Conservation (phyloP, 2,113 vertebrate genomes). For the Tenebrosternarchus preto region DNA sequence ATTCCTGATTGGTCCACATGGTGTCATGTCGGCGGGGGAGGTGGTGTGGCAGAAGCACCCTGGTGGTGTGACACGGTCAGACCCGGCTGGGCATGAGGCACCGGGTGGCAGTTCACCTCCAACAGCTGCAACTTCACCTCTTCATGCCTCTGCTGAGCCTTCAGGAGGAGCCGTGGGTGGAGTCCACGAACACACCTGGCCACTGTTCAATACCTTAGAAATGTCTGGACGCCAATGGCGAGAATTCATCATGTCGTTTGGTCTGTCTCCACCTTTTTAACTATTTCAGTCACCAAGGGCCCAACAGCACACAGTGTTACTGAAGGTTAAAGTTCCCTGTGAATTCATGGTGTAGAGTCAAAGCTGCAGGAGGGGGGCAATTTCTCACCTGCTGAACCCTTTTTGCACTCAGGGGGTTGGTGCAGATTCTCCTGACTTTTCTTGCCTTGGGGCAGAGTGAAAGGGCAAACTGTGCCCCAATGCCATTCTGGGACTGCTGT, state of each 20-base stretch:
- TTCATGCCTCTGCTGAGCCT: too few relatives aligned
- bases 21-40: too few relatives aligned
- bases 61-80: too few relatives aligned
- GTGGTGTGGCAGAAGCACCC: too few relatives aligned
- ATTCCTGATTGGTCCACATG: too few relatives aligned
- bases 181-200: slow-evolving; percentile 23
- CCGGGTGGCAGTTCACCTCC: too few relatives aligned
- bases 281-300: slow-evolving; percentile 12
- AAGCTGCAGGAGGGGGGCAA: not conserved
- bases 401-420: slow-evolving; percentile 6
- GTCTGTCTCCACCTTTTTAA: slow-evolving; percentile 7
- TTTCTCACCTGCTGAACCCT: not conserved
- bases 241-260: not conserved
- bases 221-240: not conserved
- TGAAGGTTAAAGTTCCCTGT: too few relatives aligned
- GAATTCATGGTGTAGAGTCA: too few relatives aligned
- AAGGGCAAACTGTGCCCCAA: not conserved
- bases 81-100: too few relatives aligned
- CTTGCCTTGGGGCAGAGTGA: not conserved
- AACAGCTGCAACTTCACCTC: slow-evolving; percentile 20
- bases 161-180: slow-evolving; percentile 22
- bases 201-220: slow-evolving; percentile 46
- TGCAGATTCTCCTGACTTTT: too few relatives aligned
- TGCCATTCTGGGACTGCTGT: slow-evolving; percentile 10
- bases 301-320: not conserved